Percentiles rank a stretch among this genome's conserved stretches.
phyloP scores from a whole-genome alignment of 2,113 vertebrate genomes.

The Otolemur garnettii region DNA sequence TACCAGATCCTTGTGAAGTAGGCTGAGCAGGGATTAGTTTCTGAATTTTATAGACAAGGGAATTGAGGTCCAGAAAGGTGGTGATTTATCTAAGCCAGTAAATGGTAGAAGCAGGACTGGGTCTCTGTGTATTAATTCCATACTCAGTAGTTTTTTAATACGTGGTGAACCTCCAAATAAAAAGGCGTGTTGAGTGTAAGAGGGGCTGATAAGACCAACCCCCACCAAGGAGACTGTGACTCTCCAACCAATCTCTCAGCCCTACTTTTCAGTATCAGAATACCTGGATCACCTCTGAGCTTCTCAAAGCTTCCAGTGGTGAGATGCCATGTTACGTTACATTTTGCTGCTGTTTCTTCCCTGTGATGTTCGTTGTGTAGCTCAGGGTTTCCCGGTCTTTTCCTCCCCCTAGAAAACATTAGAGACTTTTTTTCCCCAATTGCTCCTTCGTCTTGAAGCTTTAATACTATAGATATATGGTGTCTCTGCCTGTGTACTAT shows the following conservation, averaged over 20 bases:
- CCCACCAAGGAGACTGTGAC: background rate
- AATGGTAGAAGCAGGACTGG: background rate
- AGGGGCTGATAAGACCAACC: background rate
- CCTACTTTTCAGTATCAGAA: background rate
- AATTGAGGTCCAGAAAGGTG: constrained; percentile 33
- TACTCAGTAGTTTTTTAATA: background rate
- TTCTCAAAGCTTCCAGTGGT: background rate
- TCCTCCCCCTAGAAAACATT: background rate
- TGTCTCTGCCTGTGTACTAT: background rate
- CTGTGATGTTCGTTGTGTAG: background rate
- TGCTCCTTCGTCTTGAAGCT: background rate
- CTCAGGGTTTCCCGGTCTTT: background rate
- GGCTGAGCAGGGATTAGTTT: background rate
- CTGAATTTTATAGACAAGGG: constrained; percentile 30
- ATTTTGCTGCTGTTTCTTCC: background rate
- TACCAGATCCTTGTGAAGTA: constrained; percentile 36
- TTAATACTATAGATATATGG: background rate
- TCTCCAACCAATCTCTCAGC: background rate
- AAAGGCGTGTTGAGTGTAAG: background rate
- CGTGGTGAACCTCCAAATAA: background rate
- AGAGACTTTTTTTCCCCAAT: background rate
- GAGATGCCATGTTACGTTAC: background rate
- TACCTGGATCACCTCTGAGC: background rate
- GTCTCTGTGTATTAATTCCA: background rate
- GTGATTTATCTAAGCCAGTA: constrained; percentile 23